Evolutionary conservation across 2,797 vertebrate genomes (phyloP).

Genomic region (Diceros bicornis): DNA sequence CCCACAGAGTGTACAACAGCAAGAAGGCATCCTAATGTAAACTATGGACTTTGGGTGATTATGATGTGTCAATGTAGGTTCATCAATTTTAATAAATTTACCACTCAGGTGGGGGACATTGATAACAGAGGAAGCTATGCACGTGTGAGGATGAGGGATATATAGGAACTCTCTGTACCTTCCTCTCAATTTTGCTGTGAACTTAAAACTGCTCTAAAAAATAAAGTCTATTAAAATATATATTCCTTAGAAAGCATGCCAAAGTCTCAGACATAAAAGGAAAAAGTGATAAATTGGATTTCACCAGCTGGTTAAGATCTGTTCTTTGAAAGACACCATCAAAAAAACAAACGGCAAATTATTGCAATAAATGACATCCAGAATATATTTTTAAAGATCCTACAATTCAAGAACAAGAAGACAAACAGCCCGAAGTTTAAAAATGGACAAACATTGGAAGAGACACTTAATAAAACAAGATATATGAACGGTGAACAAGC

Average conservation of each 20-base stretch:
- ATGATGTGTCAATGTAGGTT: neutral
- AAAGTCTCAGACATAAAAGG: neutral
- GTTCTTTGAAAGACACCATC: constrained; percentile 25
- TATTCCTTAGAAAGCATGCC: neutral
- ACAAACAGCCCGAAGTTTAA: neutral
- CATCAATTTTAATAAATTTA: neutral
- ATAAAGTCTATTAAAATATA: neutral
- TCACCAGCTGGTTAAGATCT: neutral
- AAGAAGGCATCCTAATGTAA: neutral
- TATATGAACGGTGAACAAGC: neutral
- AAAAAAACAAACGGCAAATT: neutral
- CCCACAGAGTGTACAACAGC: neutral
- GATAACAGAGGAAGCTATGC: neutral
- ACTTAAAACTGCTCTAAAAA: neutral
- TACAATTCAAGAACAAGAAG: constrained; percentile 21
- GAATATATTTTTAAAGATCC: neutral
- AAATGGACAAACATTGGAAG: neutral
- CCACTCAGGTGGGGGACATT: neutral
- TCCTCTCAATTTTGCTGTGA: neutral
- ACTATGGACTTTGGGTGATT: neutral
- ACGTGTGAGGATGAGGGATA: neutral
- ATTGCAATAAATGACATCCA: neutral
- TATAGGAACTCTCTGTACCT: neutral
- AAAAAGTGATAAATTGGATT: neutral
- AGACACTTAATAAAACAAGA: neutral